Conservation (phyloP, 92 coral and sea anemone species). For the Blastomussa wellsi region DNA sequence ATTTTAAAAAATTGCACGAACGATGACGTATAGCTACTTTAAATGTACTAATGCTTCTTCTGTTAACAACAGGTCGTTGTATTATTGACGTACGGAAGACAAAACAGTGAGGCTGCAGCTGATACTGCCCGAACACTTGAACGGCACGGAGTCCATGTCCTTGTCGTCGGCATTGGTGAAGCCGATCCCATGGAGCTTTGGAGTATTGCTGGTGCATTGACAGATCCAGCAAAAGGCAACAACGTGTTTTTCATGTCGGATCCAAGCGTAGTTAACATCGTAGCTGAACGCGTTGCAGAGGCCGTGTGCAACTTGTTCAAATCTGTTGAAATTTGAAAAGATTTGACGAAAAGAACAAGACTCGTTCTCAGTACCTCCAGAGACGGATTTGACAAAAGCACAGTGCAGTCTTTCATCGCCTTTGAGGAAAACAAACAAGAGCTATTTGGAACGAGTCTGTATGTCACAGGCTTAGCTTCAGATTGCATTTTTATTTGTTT, state of each 20-base stretch:
- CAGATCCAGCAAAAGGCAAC: background rate
- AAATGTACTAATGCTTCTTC: background rate
- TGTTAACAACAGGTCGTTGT: background rate
- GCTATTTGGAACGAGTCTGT: too few relatives aligned
- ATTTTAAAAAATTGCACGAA: too few relatives aligned
- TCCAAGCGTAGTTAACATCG: background rate
- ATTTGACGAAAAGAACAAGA: too few relatives aligned
- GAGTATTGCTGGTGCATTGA: background rate
- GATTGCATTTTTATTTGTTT: background rate
- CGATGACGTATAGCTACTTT: too few relatives aligned
- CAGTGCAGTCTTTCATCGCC: too few relatives aligned
- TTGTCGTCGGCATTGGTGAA: background rate
- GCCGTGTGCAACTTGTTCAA: background rate
- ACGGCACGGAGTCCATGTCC: background rate
- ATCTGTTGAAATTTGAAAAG: background rate
- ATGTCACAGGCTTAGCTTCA: background rate
- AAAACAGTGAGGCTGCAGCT: background rate
- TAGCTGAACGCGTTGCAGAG: background rate
- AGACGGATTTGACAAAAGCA: too few relatives aligned
- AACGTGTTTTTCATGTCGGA: background rate
- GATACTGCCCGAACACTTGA: background rate
- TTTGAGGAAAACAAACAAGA: too few relatives aligned
- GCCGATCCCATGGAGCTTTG: slow-evolving; percentile 1
- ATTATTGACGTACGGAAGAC: slow-evolving; percentile 8
- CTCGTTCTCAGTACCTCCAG: too few relatives aligned